Evolutionary conservation across 2,113 vertebrate species (phyloP).

Genomic region (Cariama cristata): DNA sequence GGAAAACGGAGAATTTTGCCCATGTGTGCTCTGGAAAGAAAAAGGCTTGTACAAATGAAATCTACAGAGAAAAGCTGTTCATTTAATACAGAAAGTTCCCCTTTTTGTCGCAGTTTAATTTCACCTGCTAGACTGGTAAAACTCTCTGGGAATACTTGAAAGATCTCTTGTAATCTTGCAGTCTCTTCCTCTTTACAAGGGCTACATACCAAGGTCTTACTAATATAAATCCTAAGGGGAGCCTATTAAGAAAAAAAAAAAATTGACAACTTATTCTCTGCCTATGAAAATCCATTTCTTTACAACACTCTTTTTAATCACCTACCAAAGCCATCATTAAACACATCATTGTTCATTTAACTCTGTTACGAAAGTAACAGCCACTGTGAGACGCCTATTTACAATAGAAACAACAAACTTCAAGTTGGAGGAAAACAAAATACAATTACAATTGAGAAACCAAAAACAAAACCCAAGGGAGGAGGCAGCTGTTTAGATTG

Average conservation of each 20-base stretch:
- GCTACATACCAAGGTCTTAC: background rate
- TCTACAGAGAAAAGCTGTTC: background rate
- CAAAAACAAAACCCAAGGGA: conserved; percentile 2
- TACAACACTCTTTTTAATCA: background rate
- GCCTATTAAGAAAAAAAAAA: background rate
- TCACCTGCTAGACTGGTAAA: conserved; percentile 25
- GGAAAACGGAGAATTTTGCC: background rate
- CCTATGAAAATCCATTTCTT: background rate
- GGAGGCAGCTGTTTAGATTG: background rate
- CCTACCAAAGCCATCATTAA: background rate
- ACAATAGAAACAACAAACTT: background rate
- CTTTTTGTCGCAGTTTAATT: conserved; percentile 20
- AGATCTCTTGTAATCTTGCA: conserved; percentile 26
- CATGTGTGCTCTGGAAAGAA: background rate
- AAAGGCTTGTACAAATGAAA: background rate
- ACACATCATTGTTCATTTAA: background rate
- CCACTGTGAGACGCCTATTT: background rate
- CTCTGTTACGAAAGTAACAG: background rate
- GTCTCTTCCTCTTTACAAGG: background rate
- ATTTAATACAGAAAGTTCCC: background rate
- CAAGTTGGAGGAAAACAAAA: background rate
- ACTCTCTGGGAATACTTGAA: conserved; percentile 26
- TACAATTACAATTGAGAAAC: background rate
- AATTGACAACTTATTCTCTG: background rate
- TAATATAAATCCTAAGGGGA: background rate